A percentile compares a stretch with the other conserved stretches of the same genome.
These are phyloP conservation scores for Gerris lacustris DNA, from an alignment of 2,888 invertebrate species.

Conservation along the genomic window DNA sequence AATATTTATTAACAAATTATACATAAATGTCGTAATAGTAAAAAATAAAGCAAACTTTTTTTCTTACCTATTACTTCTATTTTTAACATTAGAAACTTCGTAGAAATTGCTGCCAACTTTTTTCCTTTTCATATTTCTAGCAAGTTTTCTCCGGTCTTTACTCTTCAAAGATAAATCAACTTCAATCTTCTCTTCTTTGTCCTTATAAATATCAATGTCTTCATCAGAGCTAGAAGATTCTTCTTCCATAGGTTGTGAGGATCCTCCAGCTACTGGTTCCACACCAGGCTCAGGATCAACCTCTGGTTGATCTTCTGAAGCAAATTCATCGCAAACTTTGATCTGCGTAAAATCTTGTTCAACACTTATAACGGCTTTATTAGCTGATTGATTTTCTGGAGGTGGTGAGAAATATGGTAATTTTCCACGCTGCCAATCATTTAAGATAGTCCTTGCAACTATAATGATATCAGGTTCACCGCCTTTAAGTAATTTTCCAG, in stretches of 20 bases:
- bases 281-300: slow-evolving; percentile 37
- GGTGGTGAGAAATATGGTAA: slow-evolving; percentile 88
- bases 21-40: too few species aligned
- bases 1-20: too few species aligned
- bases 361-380: slow-evolving; percentile 41
- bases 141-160: slow-evolving; percentile 60
- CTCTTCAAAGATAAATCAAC: slow-evolving; percentile 48
- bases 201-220: slow-evolving; percentile 36
- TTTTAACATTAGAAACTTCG: slow-evolving; percentile 78
- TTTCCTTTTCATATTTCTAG: slow-evolving; percentile 60
- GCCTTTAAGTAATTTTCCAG: slow-evolving; percentile 84
- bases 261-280: slow-evolving; percentile 12
- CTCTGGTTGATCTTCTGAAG: slow-evolving; percentile 56
- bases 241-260: slow-evolving; percentile 30
- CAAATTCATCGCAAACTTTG: slow-evolving; percentile 46
- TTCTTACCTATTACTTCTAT: slow-evolving; percentile 43
- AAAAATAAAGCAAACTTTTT: neutral
- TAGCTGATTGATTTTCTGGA: slow-evolving; percentile 39
- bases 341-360: slow-evolving; percentile 76
- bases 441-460: slow-evolving; percentile 86
- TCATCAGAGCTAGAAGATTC: slow-evolving; percentile 39
- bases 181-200: slow-evolving; percentile 38
- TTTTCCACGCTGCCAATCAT: slow-evolving; percentile 98
- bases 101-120: slow-evolving; percentile 83
- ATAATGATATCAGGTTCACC: slow-evolving; percentile 90